Evolutionary conservation across 2,888 invertebrate genomes (phyloP), one percentile per base, ranked within the genome.

Genomic region (Lasioglossum pauxillum): DNA sequence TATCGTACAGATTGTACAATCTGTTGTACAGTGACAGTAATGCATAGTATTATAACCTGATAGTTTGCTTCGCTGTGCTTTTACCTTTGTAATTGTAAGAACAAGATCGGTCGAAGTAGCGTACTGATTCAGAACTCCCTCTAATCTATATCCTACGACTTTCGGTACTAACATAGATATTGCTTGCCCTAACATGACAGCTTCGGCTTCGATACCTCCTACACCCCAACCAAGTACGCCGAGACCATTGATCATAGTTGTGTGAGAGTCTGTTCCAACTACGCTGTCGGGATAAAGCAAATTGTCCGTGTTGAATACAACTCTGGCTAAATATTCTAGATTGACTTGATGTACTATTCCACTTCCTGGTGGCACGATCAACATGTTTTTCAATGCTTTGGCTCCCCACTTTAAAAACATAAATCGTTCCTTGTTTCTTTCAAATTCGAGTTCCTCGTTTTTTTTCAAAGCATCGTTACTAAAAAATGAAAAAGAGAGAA

Each of bases 271-370:
- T 0, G 99, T 99, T 14, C 99, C 99, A 67, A 99, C 99, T 87
- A 99, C 97, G 16, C 98, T 98, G 95, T 99, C 99, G 0, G 99
- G 99, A 93, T 98, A 97, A 1, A 99, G 95, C 0, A 97, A 92
- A 75, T 96, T 96, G 27, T 96, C 95, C 0, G 96, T 96, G 16
- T 97, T 96, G 94, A 99, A 99, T 57, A 99, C 99, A 23, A 99
- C 99, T 82, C 98, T 96, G 0, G 98, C 98, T 75, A 99, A 95
- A 94, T 99, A 99, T 95, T 99, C 99, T 94, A 99, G 96, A 95
- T 99, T 99, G 0, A 99, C 99, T 96, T 99, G 99, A 95, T 99
- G 99, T 0, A 99, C 99, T 87, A 99, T 99, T 8, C 99, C 99
- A 75, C 99, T 99, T 0, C 99, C 99, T 0, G 99, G 99, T 1